These are phyloP conservation scores for Nothoprocta pentlandii DNA, from an alignment of 2,113 vertebrate genomes.

Conservation along the genomic window DNA sequence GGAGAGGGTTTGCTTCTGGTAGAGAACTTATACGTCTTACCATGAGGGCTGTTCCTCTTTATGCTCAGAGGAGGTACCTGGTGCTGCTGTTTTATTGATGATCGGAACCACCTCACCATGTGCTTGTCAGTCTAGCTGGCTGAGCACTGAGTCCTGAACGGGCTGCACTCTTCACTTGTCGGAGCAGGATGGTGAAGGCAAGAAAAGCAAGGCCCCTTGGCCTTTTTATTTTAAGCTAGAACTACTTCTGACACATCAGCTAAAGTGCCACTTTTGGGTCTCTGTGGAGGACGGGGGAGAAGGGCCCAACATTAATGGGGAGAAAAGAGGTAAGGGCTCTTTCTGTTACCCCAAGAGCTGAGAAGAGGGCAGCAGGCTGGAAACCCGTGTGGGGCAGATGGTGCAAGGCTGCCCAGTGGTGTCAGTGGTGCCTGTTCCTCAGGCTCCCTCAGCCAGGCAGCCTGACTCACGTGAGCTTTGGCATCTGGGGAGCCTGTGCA, in stretches of 20 bases:
- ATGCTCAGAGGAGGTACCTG: background rate
- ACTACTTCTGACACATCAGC: background rate
- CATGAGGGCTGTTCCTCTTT: background rate
- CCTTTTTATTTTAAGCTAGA: background rate
- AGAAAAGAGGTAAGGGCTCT: background rate
- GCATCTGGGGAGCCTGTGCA: background rate
- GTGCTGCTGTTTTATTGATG: constrained; percentile 22
- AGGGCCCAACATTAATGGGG: background rate
- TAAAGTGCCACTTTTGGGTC: background rate
- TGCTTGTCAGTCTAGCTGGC: background rate
- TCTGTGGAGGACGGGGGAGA: background rate
- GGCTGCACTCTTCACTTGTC: background rate
- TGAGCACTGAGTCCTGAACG: background rate
- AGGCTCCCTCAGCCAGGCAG: background rate
- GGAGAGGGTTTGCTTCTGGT: background rate
- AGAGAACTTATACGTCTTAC: background rate
- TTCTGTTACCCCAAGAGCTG: background rate
- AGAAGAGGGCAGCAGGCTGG: background rate
- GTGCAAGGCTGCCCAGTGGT: background rate
- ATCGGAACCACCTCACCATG: background rate
- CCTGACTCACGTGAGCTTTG: background rate
- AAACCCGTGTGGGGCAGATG: background rate
- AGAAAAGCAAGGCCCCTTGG: background rate
- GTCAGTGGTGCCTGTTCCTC: background rate
- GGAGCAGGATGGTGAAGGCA: background rate